Evolutionary conservation across 2,113 vertebrate genomes (phyloP), one percentile per base, ranked within the genome.

Genomic region (Thryonomys swinderianus): DNA sequence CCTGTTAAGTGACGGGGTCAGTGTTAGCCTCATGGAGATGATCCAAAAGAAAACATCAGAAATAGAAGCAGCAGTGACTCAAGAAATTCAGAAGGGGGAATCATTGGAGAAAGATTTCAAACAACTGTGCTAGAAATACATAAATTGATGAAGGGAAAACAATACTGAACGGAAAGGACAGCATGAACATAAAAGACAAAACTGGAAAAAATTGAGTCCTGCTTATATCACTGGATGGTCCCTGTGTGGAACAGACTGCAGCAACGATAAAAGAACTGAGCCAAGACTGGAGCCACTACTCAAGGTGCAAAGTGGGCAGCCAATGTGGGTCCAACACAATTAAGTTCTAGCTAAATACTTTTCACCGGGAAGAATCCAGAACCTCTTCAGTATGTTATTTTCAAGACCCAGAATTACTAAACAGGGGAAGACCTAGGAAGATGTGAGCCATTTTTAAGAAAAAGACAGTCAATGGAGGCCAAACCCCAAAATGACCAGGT

Each of bases 341-440:
- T 55, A 62, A 80, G 1, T 34, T n/a, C 64, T 78, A 66, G 42
- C 69, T 88, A 79, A 88, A 91, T 45, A 88, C 40, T 92, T 89
- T 87, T 61, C 92, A 92, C 55, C 84, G 62, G 42, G 88, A 85
- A 73, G 16, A 64, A 85, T 62, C 42, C 42, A 53, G 76, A 42
- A n/a, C 81, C 53, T 84, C 32, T n/a, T 83, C 23, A 62, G 45
- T 66, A 45, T n/a, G 4, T n/a, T 18, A 61, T 55, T 88, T 78
- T 64, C 10, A 82, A 82, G 42, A 88, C 16, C 69, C 25, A 66
- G 86, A 91, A 85, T 79, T 62, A 71, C 83, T 74, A 25, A 37
- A 59, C 64, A 88, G 45, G 27, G 4, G 25, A 73, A 79, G 55
- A 92, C 66, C n/a, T 42, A 25, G 48, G 34, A 92, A 34, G 69